Evolutionary conservation across 2,113 vertebrate species (phyloP).

Genomic region (Electrona antarctica): DNA sequence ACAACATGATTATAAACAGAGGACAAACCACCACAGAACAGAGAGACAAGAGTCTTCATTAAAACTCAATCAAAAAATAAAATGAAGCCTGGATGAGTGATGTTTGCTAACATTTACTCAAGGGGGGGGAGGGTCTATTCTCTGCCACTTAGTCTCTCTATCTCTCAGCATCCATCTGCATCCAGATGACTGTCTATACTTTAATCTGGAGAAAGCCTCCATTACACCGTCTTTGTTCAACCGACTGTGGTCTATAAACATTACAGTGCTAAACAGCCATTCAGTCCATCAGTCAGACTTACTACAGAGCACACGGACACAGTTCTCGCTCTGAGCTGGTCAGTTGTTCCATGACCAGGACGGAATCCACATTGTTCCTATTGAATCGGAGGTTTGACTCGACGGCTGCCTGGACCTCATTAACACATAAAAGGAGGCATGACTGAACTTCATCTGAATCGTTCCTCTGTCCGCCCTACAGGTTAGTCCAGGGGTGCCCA

Average conservation of each 20-base stretch:
- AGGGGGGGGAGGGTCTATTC: not conserved
- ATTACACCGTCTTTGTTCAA: conserved; percentile 22
- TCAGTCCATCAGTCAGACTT: conserved; percentile 9
- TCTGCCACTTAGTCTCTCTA: conserved; percentile 20
- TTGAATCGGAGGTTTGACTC: too few species aligned
- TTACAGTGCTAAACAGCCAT: conserved; percentile 22
- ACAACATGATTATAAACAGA: conserved; percentile 28
- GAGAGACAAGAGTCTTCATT: conserved; percentile 9
- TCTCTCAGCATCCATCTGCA: not conserved
- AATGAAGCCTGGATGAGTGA: conserved; percentile 28
- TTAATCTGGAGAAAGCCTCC: conserved; percentile 34
- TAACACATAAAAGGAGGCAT: conserved; percentile 23
- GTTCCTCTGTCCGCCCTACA: not conserved
- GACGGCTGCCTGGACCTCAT: too few species aligned
- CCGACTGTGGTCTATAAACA: conserved; percentile 26
- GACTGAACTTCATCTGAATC: conserved; percentile 11
- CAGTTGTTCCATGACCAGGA: too few species aligned
- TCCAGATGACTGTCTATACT: conserved; percentile 33
- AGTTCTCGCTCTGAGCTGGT: too few species aligned
- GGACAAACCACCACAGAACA: conserved; percentile 5
- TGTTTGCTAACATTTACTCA: conserved; percentile 27
- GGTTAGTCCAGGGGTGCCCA: too few species aligned
- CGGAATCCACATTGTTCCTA: too few species aligned
- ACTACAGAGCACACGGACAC: too few species aligned
- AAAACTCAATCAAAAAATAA: conserved; percentile 36